Conservation (phyloP, 1,140 invertebrate genomes). For the Streblospio benedicti region DNA sequence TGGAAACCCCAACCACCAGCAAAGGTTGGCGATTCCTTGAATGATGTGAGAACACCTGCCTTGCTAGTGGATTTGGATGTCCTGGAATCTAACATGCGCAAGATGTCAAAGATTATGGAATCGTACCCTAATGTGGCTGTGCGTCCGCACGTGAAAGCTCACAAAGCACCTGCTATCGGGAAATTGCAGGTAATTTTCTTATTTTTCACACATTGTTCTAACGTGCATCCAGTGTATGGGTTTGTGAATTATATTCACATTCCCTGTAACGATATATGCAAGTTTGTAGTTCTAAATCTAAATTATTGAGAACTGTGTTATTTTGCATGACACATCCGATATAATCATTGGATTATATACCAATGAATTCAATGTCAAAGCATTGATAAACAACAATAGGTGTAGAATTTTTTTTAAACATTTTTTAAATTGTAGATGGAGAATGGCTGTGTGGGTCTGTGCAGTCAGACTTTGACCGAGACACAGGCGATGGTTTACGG, state of each 20-base stretch:
- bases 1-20: constrained; percentile 52
- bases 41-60: constrained; percentile 19
- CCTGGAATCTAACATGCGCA: constrained; percentile 19
- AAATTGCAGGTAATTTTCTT: constrained; percentile 23
- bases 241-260: too few relatives aligned
- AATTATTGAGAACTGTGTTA: too few relatives aligned
- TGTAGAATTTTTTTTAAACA: background rate
- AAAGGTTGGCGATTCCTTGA: constrained; percentile 14
- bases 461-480: constrained; percentile 24
- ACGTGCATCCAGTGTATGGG: too few relatives aligned
- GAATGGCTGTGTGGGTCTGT: constrained; percentile 20
- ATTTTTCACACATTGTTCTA: background rate
- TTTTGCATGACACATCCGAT: too few relatives aligned
- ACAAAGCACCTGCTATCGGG: constrained; percentile 20
- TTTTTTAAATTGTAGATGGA: constrained; percentile 8
- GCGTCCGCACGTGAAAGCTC: constrained; percentile 23
- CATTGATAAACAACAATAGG: too few relatives aligned
- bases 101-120: constrained; percentile 16
- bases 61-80: constrained; percentile 20
- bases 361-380: too few relatives aligned
- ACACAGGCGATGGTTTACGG: constrained; percentile 24
- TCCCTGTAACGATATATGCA: too few relatives aligned
- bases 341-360: too few relatives aligned
- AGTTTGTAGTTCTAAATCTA: too few relatives aligned
- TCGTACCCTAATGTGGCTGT: constrained; percentile 15